A percentile compares a stretch with the other conserved stretches of the same genome.
Evolutionary conservation across 2,797 vertebrate species (phyloP).

Genomic region (Chrysolophus pictus): DNA sequence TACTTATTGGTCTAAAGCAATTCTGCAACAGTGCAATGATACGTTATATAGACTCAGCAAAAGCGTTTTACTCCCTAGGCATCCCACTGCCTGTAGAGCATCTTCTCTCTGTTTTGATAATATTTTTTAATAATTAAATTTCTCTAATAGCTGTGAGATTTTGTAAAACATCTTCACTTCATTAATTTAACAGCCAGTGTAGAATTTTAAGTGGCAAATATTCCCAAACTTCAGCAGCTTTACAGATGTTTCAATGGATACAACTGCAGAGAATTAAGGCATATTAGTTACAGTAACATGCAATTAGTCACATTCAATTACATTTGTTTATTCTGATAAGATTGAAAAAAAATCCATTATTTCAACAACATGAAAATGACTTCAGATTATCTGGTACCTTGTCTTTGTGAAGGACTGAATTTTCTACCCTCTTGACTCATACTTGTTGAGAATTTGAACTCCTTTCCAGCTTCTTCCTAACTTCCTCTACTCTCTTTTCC

Average conservation of each 20-base stretch:
- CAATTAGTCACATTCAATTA: not conserved
- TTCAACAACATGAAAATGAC: not conserved
- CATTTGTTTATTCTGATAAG: not conserved
- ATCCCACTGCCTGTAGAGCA: not conserved
- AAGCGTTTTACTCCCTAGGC: not conserved
- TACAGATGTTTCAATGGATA: not conserved
- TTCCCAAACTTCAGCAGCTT: not conserved
- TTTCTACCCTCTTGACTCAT: not conserved
- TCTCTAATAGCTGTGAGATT: slow-evolving; percentile 1
- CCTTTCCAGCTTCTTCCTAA: not conserved
- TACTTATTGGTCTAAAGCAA: not conserved
- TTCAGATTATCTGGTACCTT: not conserved
- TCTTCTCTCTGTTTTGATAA: not conserved
- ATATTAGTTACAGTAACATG: not conserved
- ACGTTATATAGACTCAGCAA: not conserved
- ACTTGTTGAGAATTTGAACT: not conserved
- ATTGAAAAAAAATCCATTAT: not conserved
- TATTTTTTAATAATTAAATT: slow-evolving; percentile 39
- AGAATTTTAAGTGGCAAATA: not conserved
- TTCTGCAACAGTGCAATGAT: not conserved
- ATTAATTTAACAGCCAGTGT: not conserved
- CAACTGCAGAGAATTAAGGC: not conserved
- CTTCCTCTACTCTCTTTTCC: not conserved
- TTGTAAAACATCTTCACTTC: slow-evolving; percentile 17
- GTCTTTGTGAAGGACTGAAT: not conserved